phyloP scores from a whole-genome alignment of 2,888 invertebrate genomes.

The Acheta domesticus region DNA sequence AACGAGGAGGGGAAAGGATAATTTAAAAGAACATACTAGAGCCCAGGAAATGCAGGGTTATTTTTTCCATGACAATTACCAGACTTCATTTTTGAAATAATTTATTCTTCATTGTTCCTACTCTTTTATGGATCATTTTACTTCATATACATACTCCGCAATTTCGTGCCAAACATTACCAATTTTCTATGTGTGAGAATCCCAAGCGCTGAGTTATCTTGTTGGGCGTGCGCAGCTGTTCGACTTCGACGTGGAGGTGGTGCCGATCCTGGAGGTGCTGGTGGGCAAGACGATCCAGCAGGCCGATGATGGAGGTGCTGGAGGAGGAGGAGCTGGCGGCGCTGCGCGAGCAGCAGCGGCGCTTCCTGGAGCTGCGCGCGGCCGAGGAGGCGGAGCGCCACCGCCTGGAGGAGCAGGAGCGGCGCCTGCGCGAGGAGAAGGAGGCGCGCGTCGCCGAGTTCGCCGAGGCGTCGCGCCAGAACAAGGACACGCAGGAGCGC shows the following conservation, averaged over 20 bases:
- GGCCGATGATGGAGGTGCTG: slow-evolving; percentile 80
- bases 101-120: too few species aligned
- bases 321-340: slow-evolving; percentile 89
- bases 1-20: too few species aligned
- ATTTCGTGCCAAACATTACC: too few species aligned
- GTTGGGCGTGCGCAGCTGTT: slow-evolving; percentile 61
- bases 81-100: too few species aligned
- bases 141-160: too few species aligned
- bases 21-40: too few species aligned
- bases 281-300: slow-evolving; percentile 89
- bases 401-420: slow-evolving; percentile 52
- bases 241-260: slow-evolving; percentile 88
- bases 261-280: slow-evolving; percentile 82
- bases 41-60: too few species aligned
- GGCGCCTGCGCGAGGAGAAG: slow-evolving; percentile 26
- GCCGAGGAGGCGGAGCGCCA: slow-evolving; percentile 79
- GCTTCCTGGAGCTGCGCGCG: slow-evolving; percentile 68
- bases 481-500: slow-evolving; percentile 74
- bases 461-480: slow-evolving; percentile 59
- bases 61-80: too few species aligned
- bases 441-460: slow-evolving; percentile 52
- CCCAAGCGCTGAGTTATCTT: too few species aligned
- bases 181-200: too few species aligned
- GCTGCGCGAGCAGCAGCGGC: slow-evolving; percentile 72
- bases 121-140: too few species aligned